These are phyloP conservation scores for Melanocharis versteri DNA, from an alignment of 2,113 vertebrate species.

Conservation along the genomic window DNA sequence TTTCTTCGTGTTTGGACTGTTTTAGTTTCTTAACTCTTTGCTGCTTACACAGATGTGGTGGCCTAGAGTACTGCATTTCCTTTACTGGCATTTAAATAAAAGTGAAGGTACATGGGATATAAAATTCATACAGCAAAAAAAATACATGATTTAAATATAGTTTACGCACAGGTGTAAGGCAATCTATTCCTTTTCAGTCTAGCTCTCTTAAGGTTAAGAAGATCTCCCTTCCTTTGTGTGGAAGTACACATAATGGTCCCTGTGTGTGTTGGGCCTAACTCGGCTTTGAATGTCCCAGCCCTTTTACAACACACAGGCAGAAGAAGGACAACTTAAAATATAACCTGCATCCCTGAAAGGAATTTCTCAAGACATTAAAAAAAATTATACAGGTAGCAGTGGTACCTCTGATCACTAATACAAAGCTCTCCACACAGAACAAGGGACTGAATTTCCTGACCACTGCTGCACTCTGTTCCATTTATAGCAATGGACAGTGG, in stretches of 20 bases:
- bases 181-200: not conserved
- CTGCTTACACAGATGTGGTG: not conserved
- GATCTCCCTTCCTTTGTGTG: not conserved
- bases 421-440: not conserved
- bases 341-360: not conserved
- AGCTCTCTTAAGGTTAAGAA: not conserved
- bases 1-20: slow-evolving; percentile 6
- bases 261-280: not conserved
- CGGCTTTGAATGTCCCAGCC: not conserved
- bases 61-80: not conserved
- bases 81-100: not conserved
- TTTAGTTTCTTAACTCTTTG: slow-evolving; percentile 61
- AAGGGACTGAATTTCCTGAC: not conserved
- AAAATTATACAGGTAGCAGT: not conserved
- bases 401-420: not conserved
- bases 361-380: not conserved
- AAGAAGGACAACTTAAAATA: not conserved
- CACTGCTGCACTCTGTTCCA: not conserved
- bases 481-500: not conserved
- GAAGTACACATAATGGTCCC: not conserved
- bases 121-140: not conserved
- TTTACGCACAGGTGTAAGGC: not conserved
- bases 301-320: not conserved
- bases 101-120: not conserved
- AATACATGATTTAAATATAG: not conserved